phyloP scores from a whole-genome alignment of 2,888 invertebrate species.

The Eudemis profundana region DNA sequence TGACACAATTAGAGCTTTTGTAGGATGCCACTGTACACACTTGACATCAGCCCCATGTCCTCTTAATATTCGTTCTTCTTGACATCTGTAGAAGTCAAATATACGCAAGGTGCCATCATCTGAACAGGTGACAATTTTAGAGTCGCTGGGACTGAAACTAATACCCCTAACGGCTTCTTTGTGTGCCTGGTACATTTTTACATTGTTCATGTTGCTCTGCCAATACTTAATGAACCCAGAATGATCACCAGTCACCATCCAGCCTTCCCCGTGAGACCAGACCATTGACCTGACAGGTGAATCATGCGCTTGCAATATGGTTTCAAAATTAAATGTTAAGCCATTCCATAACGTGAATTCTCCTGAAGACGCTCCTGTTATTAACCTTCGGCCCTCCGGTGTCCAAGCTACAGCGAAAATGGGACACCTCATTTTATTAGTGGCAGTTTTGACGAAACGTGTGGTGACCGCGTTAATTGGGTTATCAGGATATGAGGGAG shows the following conservation, averaged over 20 bases:
- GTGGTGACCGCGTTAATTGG: conserved; percentile 98
- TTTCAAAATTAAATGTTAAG: conserved; percentile 99
- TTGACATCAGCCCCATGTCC: conserved; percentile 99
- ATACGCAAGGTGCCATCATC: conserved; percentile 99
- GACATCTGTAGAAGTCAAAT: conserved; percentile 99
- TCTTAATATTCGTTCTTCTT: conserved; percentile 97
- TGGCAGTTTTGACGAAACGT: conserved; percentile 99
- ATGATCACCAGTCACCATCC: conserved; percentile 99
- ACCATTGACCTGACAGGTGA: conserved; percentile 99
- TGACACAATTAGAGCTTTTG: conserved; percentile 97
- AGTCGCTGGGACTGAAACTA: conserved; percentile 99
- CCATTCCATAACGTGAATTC: conserved; percentile 99
- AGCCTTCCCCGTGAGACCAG: conserved; percentile 99
- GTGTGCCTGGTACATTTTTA: conserved; percentile 99
- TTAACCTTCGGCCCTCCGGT: conserved; percentile 98
- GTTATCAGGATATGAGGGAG: conserved; percentile 96
- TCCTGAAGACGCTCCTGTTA: conserved; percentile 99
- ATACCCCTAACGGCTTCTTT: conserved; percentile 99
- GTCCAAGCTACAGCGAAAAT: conserved; percentile 99
- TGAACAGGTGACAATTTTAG: conserved; percentile 99
- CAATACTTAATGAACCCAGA: conserved; percentile 99
- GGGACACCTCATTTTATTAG: conserved; percentile 99
- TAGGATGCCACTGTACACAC: conserved; percentile 99
- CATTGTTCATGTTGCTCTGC: conserved; percentile 99
- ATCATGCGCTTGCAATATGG: conserved; percentile 99